These are phyloP conservation scores for Tuta absoluta DNA, from an alignment of 2,888 invertebrate genomes.

Conservation along the genomic window DNA sequence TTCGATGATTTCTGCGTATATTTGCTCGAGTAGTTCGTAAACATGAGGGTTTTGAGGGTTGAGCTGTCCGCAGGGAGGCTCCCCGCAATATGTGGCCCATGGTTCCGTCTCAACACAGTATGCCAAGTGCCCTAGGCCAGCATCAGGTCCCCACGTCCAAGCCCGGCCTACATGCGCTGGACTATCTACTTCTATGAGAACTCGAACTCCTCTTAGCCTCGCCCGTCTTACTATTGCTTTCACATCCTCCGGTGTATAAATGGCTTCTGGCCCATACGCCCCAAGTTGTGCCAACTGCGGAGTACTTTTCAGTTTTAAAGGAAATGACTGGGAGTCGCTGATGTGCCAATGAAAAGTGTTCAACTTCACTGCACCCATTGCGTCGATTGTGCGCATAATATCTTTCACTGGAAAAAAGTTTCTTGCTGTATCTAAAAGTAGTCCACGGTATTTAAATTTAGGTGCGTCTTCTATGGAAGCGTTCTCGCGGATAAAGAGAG, in stretches of 20 bases:
- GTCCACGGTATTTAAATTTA: constrained; percentile 87
- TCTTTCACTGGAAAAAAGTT: constrained; percentile 91
- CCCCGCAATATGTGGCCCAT: constrained; percentile 89
- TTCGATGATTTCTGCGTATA: constrained; percentile 88
- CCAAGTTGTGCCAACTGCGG: constrained; percentile 91
- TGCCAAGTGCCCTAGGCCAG: constrained; percentile 88
- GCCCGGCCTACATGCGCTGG: constrained; percentile 94
- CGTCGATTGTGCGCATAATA: constrained; percentile 88
- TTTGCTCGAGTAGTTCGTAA: constrained; percentile 85
- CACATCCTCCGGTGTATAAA: constrained; percentile 87
- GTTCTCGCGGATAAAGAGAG: constrained; percentile 83
- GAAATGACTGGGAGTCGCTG: constrained; percentile 96
- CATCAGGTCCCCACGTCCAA: constrained; percentile 91
- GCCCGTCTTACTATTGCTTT: constrained; percentile 88
- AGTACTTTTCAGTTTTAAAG: constrained; percentile 87
- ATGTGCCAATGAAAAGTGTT: constrained; percentile 97
- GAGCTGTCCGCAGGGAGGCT: constrained; percentile 92
- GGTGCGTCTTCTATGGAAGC: constrained; percentile 89
- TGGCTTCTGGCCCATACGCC: constrained; percentile 90
- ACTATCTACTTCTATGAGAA: constrained; percentile 94
- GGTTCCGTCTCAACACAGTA: constrained; percentile 90
- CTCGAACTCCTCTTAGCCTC: constrained; percentile 89
- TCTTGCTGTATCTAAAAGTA: constrained; percentile 94
- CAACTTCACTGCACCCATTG: constrained; percentile 93
- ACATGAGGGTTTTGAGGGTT: constrained; percentile 91